Conservation (phyloP, 2,888 invertebrate species). For the Heliconius hortense region DNA sequence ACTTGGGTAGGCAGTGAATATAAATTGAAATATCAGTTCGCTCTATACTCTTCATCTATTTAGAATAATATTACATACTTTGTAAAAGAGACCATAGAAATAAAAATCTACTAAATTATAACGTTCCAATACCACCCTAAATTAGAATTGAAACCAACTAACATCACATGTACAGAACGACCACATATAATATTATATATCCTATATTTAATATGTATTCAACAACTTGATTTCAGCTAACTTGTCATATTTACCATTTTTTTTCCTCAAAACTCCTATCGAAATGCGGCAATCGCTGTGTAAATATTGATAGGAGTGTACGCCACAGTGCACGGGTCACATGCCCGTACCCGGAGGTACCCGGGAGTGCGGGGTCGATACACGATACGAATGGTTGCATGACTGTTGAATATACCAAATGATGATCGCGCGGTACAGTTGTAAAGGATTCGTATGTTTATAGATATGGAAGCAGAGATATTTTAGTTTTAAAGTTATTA, state of each 20-base stretch:
- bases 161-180: too few species aligned
- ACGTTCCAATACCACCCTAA: too few species aligned
- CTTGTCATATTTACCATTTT: background rate
- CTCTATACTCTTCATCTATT: too few species aligned
- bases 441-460: background rate
- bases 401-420: constrained; percentile 15
- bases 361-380: constrained; percentile 14
- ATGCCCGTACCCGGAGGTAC: too few species aligned
- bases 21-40: too few species aligned
- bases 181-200: too few species aligned
- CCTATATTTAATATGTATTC: background rate
- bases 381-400: constrained; percentile 28
- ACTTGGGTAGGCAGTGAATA: too few species aligned
- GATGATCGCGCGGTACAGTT: background rate
- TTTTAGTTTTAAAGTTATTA: background rate
- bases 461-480: background rate
- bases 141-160: too few species aligned
- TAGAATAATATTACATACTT: too few species aligned
- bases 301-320: constrained; percentile 8
- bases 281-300: constrained; percentile 18
- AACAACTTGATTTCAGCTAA: constrained; percentile 8
- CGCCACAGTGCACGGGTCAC: background rate
- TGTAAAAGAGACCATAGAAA: too few species aligned
- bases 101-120: too few species aligned
- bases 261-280: constrained; percentile 11